Base-by-base conservation (phyloP, 2,113 vertebrate species). In the Urocynchramus pylzowi region DNA sequence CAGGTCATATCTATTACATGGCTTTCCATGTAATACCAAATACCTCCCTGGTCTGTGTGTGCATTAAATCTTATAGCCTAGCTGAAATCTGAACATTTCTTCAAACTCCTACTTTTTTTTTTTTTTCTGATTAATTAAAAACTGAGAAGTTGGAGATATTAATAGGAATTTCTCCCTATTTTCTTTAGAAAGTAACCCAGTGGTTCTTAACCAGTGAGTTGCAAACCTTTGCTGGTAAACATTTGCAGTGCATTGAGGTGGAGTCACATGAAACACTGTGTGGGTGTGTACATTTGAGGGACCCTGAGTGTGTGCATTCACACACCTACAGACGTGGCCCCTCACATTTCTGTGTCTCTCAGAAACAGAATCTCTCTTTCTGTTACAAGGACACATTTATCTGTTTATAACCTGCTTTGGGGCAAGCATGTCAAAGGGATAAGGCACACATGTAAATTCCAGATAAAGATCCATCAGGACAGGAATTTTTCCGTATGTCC, bases 81-180 rank as follows among this genome's bases (percentile, higher is more conserved):
- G 16, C 7, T 17, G n/a, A 81, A 67, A 52, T 42, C 11, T 16
- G 15, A 84, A 39, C 6, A 47, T 59, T 95, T 93, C 33, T 57
- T 88, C 7, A 42, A 31, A 33, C 1, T 16, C 33, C 30, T 42
- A 12, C 8, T 3, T 15, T 35, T 82, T 50, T 49, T 50, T 49
- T 90, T 79, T 41, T 16, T 42, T 19, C 71, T 50, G 27, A 67
- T 63, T 41, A 37, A 9, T 56, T 81, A 27, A 21, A 81, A 61
- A 52, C 8, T 1, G n/a, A 50, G 15, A 74, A 10, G 7, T 21
- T 61, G 0, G 5, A 35, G 28, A 16, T 1, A 1, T n/a, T 71
- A 19, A 18, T 63, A 37, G 20, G 50, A 89, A 67, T 9, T 73
- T 74, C 21, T 44, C 19, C 35, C 11, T 39, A 5, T 26, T 90